Evolutionary conservation across 2,113 vertebrate species (phyloP).

Genomic region (Typhlomys cinereus): DNA sequence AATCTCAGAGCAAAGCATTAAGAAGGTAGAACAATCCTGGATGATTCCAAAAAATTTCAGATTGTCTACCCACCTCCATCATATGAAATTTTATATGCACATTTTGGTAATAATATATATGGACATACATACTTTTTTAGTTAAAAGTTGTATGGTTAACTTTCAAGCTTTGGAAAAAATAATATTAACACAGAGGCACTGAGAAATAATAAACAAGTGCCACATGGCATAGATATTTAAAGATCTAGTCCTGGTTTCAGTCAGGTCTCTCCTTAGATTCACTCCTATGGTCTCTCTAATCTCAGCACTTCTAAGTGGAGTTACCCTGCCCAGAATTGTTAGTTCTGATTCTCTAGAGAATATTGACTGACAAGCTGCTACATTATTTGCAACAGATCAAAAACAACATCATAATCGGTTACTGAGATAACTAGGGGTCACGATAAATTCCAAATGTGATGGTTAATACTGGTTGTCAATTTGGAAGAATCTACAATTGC

Average conservation of each 20-base stretch:
- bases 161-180: background rate
- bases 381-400: slow-evolving; percentile 3
- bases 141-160: background rate
- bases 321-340: background rate
- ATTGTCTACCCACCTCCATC: too few species aligned
- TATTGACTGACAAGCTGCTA: background rate
- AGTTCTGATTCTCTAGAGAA: background rate
- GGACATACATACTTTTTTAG: background rate
- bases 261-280: background rate
- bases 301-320: background rate
- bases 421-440: background rate
- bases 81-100: background rate
- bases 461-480: too few species aligned
- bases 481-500: too few species aligned
- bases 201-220: background rate
- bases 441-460: background rate
- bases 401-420: background rate
- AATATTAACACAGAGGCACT: background rate
- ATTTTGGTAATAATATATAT: too few species aligned
- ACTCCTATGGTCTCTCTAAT: background rate
- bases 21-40: too few species aligned
- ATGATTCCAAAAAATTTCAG: too few species aligned
- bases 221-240: background rate
- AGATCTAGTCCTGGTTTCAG: background rate
- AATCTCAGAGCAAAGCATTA: too few species aligned